Conservation (phyloP, 2,113 vertebrate species). For the Misgurnus mizolepis region DNA sequence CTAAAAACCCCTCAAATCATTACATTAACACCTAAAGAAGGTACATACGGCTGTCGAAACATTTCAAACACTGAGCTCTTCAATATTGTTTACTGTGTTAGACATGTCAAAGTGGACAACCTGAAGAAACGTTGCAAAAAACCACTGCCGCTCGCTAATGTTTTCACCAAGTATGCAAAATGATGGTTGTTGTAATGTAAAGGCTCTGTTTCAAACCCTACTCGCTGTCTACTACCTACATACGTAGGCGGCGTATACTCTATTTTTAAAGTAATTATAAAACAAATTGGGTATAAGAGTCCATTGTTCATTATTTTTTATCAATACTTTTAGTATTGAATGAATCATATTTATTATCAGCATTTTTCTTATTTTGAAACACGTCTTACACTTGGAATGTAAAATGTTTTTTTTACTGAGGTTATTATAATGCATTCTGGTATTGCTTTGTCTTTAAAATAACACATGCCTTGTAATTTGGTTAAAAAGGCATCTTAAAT, state of each 20-base stretch:
- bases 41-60: conserved; percentile 24
- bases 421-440: neutral
- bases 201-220: conserved; percentile 8
- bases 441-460: too few relatives aligned
- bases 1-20: neutral
- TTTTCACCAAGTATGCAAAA: conserved; percentile 39
- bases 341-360: neutral
- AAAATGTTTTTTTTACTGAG: too few relatives aligned
- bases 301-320: neutral
- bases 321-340: neutral
- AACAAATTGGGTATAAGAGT: too few relatives aligned
- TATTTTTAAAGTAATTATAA: too few relatives aligned
- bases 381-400: too few relatives aligned
- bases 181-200: neutral
- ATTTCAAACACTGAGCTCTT: conserved; percentile 27
- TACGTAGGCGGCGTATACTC: neutral
- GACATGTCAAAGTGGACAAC: neutral
- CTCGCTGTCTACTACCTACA: neutral
- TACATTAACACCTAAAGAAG: neutral
- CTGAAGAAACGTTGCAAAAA: neutral
- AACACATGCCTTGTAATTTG: neutral
- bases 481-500: neutral
- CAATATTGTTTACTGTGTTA: neutral
- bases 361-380: neutral
- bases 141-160: conserved; percentile 34